phyloP scores from a whole-genome alignment of 2,888 invertebrate species.

The Cyrtodaria siliqua region DNA sequence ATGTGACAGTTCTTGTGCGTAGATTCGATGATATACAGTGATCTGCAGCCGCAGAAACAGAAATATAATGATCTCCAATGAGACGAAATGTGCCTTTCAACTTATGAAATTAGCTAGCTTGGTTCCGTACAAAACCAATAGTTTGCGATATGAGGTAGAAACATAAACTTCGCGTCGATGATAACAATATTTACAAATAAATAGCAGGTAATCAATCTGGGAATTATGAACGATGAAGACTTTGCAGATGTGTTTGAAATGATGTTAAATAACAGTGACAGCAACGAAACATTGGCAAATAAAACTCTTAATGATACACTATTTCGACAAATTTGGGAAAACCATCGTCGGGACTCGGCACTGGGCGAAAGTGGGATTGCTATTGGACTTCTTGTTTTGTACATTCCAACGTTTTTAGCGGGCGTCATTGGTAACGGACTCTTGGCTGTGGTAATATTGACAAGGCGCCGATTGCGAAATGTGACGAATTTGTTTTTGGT shows the following conservation, averaged over 20 bases:
- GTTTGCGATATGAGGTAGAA: neutral
- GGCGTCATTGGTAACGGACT: slow-evolving; percentile 70
- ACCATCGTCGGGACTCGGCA: neutral
- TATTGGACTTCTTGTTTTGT: slow-evolving; percentile 62
- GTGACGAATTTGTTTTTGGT: slow-evolving; percentile 70
- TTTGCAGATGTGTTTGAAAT: too few species aligned
- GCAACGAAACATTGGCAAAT: neutral
- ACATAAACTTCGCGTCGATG: neutral
- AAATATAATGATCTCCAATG: too few species aligned
- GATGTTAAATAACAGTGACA: slow-evolving; percentile 2
- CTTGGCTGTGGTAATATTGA: slow-evolving; percentile 61
- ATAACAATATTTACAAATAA: neutral
- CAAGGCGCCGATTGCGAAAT: slow-evolving; percentile 60
- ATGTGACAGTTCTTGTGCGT: too few species aligned
- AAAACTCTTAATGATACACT: slow-evolving; percentile 12
- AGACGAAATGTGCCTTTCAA: too few species aligned
- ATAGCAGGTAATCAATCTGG: too few species aligned
- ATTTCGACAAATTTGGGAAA: neutral
- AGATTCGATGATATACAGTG: too few species aligned
- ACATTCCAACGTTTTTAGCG: slow-evolving; percentile 64
- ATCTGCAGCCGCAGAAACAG: too few species aligned
- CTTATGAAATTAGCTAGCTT: too few species aligned
- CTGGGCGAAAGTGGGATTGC: slow-evolving; percentile 18
- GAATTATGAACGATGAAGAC: too few species aligned
- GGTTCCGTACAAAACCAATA: too few species aligned